A percentile compares a stretch with the other conserved stretches of the same genome.
phyloP scores from a whole-genome alignment of 2,113 vertebrate species.

The Sturnus vulgaris region DNA sequence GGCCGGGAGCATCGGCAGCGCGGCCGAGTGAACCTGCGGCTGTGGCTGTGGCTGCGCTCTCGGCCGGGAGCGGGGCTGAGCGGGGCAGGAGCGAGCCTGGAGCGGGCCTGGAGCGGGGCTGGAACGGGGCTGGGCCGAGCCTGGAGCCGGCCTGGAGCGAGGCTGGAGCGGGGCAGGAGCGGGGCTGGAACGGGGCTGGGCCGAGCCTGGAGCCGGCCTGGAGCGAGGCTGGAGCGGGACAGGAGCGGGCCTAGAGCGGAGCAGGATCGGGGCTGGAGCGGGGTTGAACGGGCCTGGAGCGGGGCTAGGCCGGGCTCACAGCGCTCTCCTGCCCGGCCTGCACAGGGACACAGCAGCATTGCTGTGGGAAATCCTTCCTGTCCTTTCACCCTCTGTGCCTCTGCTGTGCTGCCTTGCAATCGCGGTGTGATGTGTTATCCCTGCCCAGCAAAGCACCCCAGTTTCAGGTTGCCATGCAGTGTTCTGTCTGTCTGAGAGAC shows the following conservation, averaged over 20 bases:
- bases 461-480: not conserved
- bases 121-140: too few species aligned
- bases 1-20: conserved; percentile 65
- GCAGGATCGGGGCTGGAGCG: too few species aligned
- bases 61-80: not conserved
- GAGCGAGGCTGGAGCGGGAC: not conserved
- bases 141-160: too few species aligned
- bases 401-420: not conserved
- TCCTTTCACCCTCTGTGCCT: conserved; percentile 50
- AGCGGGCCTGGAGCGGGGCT: too few species aligned
- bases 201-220: not conserved
- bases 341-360: not conserved
- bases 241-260: not conserved
- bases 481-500: not conserved
- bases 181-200: too few species aligned
- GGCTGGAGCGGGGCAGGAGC: too few species aligned
- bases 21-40: too few species aligned
- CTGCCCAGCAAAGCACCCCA: not conserved
- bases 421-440: accelerated
- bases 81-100: not conserved
- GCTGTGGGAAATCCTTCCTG: conserved; percentile 28
- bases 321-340: not conserved
- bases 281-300: not conserved
- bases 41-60: too few species aligned
- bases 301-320: not conserved